Evolutionary conservation across 2,888 invertebrate genomes (phyloP).

Genomic region (Nasonia oneida): DNA sequence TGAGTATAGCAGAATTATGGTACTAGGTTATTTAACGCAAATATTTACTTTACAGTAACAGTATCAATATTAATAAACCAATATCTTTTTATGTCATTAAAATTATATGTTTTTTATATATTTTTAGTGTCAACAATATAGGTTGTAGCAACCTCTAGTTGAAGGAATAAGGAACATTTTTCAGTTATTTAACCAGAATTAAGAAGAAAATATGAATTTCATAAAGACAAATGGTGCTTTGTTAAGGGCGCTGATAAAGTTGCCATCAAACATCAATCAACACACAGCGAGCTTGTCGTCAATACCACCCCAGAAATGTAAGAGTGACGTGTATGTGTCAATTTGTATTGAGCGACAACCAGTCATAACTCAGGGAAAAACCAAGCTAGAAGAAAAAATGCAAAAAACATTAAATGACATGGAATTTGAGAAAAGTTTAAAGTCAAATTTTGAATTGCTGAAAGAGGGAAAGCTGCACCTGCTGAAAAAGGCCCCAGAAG

Average conservation of each 20-base stretch:
- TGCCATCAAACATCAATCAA: neutral
- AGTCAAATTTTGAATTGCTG: neutral
- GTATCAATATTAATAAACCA: neutral
- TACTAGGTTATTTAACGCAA: neutral
- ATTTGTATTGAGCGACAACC: conserved; percentile 4
- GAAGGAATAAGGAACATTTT: neutral
- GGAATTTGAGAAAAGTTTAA: neutral
- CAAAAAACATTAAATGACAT: neutral
- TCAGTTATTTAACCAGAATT: neutral
- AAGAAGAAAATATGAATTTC: conserved; percentile 1
- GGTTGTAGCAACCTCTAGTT: neutral
- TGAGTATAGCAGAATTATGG: neutral
- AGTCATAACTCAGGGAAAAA: neutral
- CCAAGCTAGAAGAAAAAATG: neutral
- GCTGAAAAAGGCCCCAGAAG: neutral
- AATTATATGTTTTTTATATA: neutral
- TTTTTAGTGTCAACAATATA: neutral
- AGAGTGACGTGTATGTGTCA: neutral
- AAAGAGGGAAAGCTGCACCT: neutral
- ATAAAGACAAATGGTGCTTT: neutral
- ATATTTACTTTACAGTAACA: neutral
- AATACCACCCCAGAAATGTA: neutral
- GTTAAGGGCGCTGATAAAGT: neutral
- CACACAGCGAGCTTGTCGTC: neutral
- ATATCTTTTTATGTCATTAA: neutral